Conservation (phyloP, 2,888 invertebrate species). For the Thera britannica region DNA sequence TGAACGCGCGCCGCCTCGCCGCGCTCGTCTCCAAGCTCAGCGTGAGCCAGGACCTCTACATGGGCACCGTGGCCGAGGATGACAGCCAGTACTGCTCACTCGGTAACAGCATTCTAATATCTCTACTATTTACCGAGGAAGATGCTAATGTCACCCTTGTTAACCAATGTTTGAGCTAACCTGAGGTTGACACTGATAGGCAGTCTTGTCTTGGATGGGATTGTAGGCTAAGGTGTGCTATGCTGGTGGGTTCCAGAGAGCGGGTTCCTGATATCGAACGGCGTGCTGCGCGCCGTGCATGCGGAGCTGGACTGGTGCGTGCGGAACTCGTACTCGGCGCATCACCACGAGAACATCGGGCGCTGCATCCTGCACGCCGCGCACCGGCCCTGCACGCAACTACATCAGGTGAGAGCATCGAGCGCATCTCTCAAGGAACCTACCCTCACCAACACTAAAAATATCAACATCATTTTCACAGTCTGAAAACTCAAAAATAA, state of each 20-base stretch:
- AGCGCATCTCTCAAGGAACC: constrained; percentile 75
- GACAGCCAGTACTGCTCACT: constrained; percentile 88
- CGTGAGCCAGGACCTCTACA: constrained; percentile 93
- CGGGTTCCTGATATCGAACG: constrained; percentile 95
- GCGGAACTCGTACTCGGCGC: constrained; percentile 92
- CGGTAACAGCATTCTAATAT: constrained; percentile 67
- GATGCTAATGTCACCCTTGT: too few species aligned
- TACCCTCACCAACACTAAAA: too few species aligned
- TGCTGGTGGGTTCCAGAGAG: constrained; percentile 79
- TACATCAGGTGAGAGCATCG: constrained; percentile 72
- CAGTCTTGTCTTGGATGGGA: too few species aligned
- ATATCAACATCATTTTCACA: too few species aligned
- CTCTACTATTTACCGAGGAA: too few species aligned
- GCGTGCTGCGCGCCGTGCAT: constrained; percentile 91
- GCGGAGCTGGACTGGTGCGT: constrained; percentile 95
- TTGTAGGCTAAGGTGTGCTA: too few species aligned
- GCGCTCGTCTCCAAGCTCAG: constrained; percentile 91
- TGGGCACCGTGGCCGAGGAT: constrained; percentile 87
- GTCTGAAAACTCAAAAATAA: too few species aligned
- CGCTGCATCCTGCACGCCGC: constrained; percentile 91
- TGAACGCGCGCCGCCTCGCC: constrained; percentile 91
- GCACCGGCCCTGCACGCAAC: constrained; percentile 84
- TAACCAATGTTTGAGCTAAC: too few species aligned
- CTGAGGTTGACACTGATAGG: too few species aligned
- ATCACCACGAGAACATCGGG: constrained; percentile 95